Base-by-base conservation (phyloP, 2,797 vertebrate genomes). In the Sebastes jordani region DNA sequence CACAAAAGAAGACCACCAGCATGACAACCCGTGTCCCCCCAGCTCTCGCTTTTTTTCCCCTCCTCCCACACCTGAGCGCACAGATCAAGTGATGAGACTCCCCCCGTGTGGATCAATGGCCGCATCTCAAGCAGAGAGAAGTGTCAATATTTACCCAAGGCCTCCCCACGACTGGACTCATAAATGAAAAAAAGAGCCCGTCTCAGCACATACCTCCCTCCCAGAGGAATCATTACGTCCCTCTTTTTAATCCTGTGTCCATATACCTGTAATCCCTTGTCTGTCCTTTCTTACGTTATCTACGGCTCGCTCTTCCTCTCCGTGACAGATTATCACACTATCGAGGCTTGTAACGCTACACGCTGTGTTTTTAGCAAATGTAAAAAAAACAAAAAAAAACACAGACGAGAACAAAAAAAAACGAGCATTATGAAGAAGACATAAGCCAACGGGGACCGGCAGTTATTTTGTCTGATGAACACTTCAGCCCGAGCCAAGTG, bases 131-230 rank as follows among this genome's bases (percentile, higher is more conserved):
- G 85, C 94, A 91, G 88, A 74, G 88, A 68, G 83, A 36, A 91
- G 89, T 68, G 78, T 88, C 88, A 96, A 95, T 96, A 95, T 94
- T 95, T 95, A 95, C 93, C 94, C 90, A 91, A 18, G 86, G 89
- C 92, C 93, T 94, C 95, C 91, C 87, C 85, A 90, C 80, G 85
- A 94, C 90, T 68, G 86, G 82, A 93, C 92, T 92, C 91, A 90
- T 92, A 93, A 94, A 94, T 90, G 81, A 80, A 85, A 89, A 91
- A 94, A 92, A 87, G 80, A 85, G 90, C 78, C 93, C 88, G 89
- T 94, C 95, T 95, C 94, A 94, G 94, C 93, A 94, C 95, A 95
- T 92, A 86, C 89, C 93, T 89, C 54, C 56, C 76, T 91, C 89
- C 91, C 86, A 25, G 60, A 86, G 91, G 92, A 93, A 95, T 93